Conservation (phyloP, 2,113 vertebrate species). For the Pollachius pollachius region DNA sequence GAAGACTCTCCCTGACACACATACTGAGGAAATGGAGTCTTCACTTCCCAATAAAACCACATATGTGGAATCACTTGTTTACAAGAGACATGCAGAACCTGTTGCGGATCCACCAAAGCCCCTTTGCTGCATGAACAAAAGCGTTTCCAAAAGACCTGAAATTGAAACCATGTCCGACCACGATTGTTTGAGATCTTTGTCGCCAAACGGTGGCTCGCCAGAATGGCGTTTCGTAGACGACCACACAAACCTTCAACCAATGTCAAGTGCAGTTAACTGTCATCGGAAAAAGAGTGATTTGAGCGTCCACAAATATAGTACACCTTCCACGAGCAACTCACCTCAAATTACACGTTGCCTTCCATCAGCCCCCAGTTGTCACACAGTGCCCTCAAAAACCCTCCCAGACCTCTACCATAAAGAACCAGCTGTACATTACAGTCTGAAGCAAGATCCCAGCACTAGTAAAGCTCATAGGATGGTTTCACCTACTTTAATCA, state of each 20-base stretch:
- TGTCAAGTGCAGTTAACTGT: not conserved
- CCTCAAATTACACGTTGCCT: slow-evolving; percentile 15
- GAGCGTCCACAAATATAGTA: slow-evolving; percentile 19
- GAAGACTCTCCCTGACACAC: slow-evolving; percentile 5
- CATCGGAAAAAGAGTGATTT: not conserved
- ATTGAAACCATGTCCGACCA: not conserved
- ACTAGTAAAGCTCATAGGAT: slow-evolving; percentile 7
- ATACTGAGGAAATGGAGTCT: slow-evolving; percentile 23
- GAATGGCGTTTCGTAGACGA: slow-evolving; percentile 9
- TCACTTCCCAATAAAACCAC: slow-evolving; percentile 6
- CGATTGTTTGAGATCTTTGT: not conserved
- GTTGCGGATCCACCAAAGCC: not conserved
- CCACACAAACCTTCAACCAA: slow-evolving; percentile 1
- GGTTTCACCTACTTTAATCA: slow-evolving; percentile 4
- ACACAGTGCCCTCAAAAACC: not conserved
- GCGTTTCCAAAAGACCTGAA: not conserved
- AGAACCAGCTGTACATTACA: too few species aligned
- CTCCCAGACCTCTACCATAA: too few species aligned
- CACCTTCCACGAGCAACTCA: slow-evolving; percentile 11
- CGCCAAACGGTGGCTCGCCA: slow-evolving; percentile 2
- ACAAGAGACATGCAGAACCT: not conserved
- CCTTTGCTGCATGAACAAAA: slow-evolving; percentile 4
- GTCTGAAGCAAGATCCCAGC: slow-evolving; percentile 6
- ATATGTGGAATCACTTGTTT: slow-evolving; percentile 9
- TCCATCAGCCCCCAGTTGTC: not conserved